These are phyloP conservation scores for Ashinkailepas kermadecensis DNA, from an alignment of 2,888 invertebrate species.

Conservation along the genomic window DNA sequence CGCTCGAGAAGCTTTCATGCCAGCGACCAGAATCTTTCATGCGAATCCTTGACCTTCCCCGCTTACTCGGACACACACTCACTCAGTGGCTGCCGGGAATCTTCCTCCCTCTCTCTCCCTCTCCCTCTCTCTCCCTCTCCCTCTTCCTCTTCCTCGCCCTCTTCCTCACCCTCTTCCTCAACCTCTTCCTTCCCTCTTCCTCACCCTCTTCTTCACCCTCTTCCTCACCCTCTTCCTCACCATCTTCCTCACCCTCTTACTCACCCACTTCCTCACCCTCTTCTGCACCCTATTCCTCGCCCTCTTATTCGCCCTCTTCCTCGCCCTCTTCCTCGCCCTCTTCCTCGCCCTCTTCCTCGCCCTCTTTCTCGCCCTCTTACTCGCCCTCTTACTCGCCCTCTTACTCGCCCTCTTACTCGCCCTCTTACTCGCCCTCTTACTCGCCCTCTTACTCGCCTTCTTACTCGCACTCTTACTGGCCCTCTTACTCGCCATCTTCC, in stretches of 20 bases:
- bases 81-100: no score
- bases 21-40: no score
- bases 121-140: no score
- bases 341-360: constrained; percentile 24
- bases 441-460: constrained; percentile 24
- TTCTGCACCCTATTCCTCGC: background rate
- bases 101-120: no score
- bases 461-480: constrained; percentile 24
- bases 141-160: no score
- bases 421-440: constrained; percentile 25
- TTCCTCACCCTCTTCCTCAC: background rate
- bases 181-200: constrained; percentile 21
- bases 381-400: constrained; percentile 9
- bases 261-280: no score
- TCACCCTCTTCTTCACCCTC: background rate
- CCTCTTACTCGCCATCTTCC: background rate
- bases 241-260: constrained; percentile 24
- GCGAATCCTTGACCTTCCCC: no score
- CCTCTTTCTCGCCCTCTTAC: constrained; percentile 24
- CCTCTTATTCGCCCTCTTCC: constrained; percentile 10
- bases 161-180: no score
- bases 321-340: background rate
- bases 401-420: constrained; percentile 24
- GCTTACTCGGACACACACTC: no score
- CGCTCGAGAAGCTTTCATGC: no score